Base-by-base conservation (phyloP, 2,113 vertebrate species). In the Melozone crissalis region DNA sequence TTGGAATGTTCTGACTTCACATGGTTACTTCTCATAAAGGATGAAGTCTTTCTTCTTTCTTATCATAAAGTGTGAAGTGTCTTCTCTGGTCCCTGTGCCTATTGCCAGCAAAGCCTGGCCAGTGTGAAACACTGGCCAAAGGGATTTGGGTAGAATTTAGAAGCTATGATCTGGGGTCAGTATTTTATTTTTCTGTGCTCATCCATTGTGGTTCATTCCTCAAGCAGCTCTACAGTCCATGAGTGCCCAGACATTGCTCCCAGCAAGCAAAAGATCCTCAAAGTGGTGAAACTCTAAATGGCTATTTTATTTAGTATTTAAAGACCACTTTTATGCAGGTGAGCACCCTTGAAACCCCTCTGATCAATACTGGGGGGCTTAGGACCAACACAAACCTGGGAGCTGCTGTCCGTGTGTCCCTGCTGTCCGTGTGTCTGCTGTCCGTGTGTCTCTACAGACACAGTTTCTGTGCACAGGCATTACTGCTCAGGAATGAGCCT, bases 331-430 rank as follows among this genome's bases (percentile, higher is more conserved):
- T 65, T 5, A 51, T 2, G 1, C 19, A 27, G 63, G 44, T 65
- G 10, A 44, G 46, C 28, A 15, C 9, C 27, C 67, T 85, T 4
- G 1, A 68, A 57, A 63, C 37, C 37, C 35, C 65, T 71, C n/a
- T 28, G 10, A 7, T 71, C 51, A 12, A 26, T 66, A 41, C 61
- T 2, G 3, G 43, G 35, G 47, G n/a, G 18, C 16, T 77, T 7
- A 39, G 0, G 0, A 26, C n/a, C 43, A 9, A 4, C 65, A 11
- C 9, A 54, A 61, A 63, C 12, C 20, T 4, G 0, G 41, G 47
- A 41, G 80, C 75, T 85, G 85, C 74, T 46, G 77, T 2, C 7
- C 51, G 6, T 0, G 5, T 43, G 10, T 23, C 33, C 52, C 12
- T 61, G 77, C 77, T 46, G 77, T 2, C 7, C 63, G 7, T 0